Evolutionary conservation across 2,797 vertebrate species (phyloP), one percentile per base, ranked within the genome.

Genomic region (Ammospiza maritima): DNA sequence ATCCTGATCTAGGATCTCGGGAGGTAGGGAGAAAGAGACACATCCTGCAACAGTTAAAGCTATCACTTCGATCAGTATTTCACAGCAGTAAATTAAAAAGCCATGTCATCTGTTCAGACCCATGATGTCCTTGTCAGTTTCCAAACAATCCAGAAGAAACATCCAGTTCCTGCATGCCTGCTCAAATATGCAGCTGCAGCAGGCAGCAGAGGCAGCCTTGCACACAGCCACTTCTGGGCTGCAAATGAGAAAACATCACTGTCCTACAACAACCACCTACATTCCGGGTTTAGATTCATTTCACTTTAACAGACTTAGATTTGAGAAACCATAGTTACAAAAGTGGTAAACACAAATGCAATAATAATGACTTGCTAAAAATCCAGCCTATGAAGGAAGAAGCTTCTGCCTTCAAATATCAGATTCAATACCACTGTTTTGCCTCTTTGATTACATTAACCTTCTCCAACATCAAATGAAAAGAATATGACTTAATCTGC

Each of bases 91-190:
- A 94, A 73, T 13, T 45, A 51, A 25, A 88, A 88, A 91, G 56
- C 50, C 78, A 75, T 2, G 27, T 32, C 29, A 62, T 70, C 57
- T 73, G 38, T 73, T 86, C 66, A 90, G 44, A 42, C 17, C 56
- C 29, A 15, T 10, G 32, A 70, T 53, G 60, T 61, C 48, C 36
- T 51, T 72, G 38, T 51, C 73, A 81, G 10, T 29, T 78, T 75
- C 64, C 89, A 79, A 88, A 76, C 62, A 78, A 81, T 29, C 50
- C 36, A 56, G 47, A 83, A 88, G 79, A 83, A 90, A 85, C 65
- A 69, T 29, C 18, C 64, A 56, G 62, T 36, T 87, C 47, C 47
- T 1, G 1, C 30, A 69, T 1, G 2, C 38, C 22, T 4, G 6
- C 56, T 90, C 66, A 82, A 76, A 51, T 8, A 57, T 1, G 3